Percentiles rank a stretch among this genome's conserved stretches.
Evolutionary conservation across 2,888 invertebrate genomes (phyloP).

Genomic region (Megastigmus dorsalis): DNA sequence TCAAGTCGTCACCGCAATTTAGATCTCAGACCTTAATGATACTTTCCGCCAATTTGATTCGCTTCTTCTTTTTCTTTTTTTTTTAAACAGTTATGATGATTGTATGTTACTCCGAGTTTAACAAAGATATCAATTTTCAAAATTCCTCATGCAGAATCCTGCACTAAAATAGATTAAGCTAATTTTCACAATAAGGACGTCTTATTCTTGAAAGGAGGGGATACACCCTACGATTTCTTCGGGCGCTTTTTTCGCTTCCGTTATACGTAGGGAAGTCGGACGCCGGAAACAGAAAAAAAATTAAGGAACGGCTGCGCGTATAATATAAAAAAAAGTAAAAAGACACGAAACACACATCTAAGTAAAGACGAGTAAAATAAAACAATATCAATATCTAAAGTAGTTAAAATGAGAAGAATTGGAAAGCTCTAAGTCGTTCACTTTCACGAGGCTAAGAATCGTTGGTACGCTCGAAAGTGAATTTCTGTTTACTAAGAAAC

Average conservation of each 20-base stretch:
- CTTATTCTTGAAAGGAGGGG: background rate
- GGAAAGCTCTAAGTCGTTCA: too few relatives aligned
- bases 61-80: background rate
- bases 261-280: slow-evolving; percentile 18
- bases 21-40: too few relatives aligned
- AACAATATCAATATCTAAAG: background rate
- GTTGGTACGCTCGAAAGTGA: too few relatives aligned
- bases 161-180: too few relatives aligned
- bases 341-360: background rate
- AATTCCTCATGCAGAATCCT: too few relatives aligned
- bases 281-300: slow-evolving; percentile 19
- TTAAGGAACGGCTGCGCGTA: background rate
- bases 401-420: background rate
- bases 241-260: slow-evolving; percentile 23
- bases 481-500: too few relatives aligned
- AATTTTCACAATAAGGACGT: background rate
- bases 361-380: slow-evolving; percentile 1
- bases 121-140: too few relatives aligned
- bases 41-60: background rate
- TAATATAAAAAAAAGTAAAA: background rate
- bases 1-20: too few relatives aligned
- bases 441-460: too few relatives aligned
- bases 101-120: too few relatives aligned
- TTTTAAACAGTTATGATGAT: too few relatives aligned
- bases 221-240: slow-evolving; percentile 5